Evolutionary conservation across 2,888 invertebrate genomes (phyloP).

Genomic region (Sarcophaga subvicina): DNA sequence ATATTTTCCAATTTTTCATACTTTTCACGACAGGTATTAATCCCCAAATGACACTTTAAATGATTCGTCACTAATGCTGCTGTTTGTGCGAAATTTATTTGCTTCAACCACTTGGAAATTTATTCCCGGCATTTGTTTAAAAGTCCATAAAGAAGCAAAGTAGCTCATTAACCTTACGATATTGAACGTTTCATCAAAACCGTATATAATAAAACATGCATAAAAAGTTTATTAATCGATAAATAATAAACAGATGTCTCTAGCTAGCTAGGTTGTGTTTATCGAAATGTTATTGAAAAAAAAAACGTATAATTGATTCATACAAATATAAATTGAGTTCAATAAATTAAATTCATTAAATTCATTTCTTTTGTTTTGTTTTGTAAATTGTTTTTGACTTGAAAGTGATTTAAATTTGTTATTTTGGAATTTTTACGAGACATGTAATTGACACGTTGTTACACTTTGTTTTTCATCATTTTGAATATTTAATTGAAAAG

Average conservation of each 20-base stretch:
- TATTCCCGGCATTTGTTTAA: constrained; percentile 2
- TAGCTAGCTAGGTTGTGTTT: background rate
- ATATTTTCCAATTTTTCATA: constrained; percentile 34
- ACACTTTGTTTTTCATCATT: background rate
- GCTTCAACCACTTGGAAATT: constrained; percentile 1
- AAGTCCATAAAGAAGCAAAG: constrained; percentile 6
- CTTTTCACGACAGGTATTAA: constrained; percentile 1
- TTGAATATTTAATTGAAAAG: background rate
- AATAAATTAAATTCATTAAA: constrained; percentile 17
- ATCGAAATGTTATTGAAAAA: background rate
- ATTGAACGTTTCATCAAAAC: constrained; percentile 9
- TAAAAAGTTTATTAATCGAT: constrained; percentile 19
- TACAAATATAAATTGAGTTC: too few species aligned
- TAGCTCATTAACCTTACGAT: constrained; percentile 47
- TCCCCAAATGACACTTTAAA: constrained; percentile 47
- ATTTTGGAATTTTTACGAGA: constrained; percentile 57
- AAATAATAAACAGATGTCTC: constrained; percentile 61
- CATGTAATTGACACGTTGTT: constrained; percentile 57
- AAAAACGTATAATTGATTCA: too few species aligned
- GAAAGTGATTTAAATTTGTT: constrained; percentile 31
- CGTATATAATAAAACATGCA: constrained; percentile 22
- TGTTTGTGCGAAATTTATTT: constrained; percentile 20
- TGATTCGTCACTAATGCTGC: constrained; percentile 37
- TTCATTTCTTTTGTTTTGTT: background rate
- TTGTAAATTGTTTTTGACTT: constrained; percentile 19